These are phyloP conservation scores for Pandemis cinnamomeana DNA, from an alignment of 2,888 invertebrate genomes.

Conservation along the genomic window DNA sequence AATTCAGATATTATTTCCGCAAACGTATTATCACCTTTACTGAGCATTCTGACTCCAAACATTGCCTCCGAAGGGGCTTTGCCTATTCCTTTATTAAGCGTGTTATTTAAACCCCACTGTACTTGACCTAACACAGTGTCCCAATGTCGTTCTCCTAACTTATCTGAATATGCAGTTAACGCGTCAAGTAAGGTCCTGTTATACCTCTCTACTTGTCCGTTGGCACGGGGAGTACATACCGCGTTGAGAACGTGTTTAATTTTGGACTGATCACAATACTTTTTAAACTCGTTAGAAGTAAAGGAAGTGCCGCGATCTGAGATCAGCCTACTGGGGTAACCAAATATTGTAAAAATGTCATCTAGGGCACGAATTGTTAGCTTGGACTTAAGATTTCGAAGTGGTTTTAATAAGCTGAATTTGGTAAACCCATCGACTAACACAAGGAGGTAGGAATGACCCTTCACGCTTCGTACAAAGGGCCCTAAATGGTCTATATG, in stretches of 20 bases:
- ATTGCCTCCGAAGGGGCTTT: slow-evolving; percentile 16
- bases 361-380: no score
- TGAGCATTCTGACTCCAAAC: slow-evolving; percentile 13
- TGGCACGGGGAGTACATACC: neutral
- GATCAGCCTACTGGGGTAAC: slow-evolving; percentile 35
- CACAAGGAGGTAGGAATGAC: no score
- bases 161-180: slow-evolving; percentile 2
- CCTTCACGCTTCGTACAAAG: no score
- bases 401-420: no score
- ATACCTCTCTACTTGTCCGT: neutral
- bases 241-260: slow-evolving; percentile 39
- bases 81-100: slow-evolving; percentile 20
- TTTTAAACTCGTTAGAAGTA: slow-evolving; percentile 40
- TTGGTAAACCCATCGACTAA: no score
- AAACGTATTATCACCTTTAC: slow-evolving; percentile 18
- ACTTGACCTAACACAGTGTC: slow-evolving; percentile 29
- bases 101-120: slow-evolving; percentile 42
- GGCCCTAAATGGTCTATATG: no score
- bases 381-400: no score
- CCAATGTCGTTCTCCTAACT: slow-evolving; percentile 32
- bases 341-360: no score
- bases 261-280: slow-evolving; percentile 24
- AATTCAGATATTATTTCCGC: neutral
- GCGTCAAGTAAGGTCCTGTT: neutral
- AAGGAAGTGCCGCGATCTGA: slow-evolving; percentile 42